Conservation (phyloP, 1,140 invertebrate species). For the Aphaenogaster floridana region DNA sequence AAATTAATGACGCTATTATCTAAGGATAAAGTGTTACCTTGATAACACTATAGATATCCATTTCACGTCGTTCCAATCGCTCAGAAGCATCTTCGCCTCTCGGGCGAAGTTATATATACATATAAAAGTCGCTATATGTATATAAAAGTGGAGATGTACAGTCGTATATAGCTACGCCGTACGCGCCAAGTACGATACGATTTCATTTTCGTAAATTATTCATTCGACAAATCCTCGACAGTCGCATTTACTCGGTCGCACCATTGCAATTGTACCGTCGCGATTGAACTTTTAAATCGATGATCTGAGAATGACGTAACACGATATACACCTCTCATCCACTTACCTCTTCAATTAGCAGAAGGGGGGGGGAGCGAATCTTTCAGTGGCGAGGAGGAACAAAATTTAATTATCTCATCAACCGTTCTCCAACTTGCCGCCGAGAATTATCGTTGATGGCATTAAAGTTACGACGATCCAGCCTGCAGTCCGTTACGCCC, state of each 20-base stretch:
- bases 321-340: slow-evolving; percentile 14
- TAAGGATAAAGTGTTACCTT: slow-evolving; percentile 33
- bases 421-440: slow-evolving; percentile 46
- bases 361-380: background rate
- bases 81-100: background rate
- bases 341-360: slow-evolving; percentile 42
- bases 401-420: slow-evolving; percentile 50
- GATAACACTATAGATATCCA: slow-evolving; percentile 41
- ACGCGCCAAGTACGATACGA: background rate
- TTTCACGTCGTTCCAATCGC: slow-evolving; percentile 38
- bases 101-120: background rate
- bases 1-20: slow-evolving; percentile 64
- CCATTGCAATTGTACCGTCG: background rate
- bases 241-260: background rate
- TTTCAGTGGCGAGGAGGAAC: slow-evolving; percentile 21
- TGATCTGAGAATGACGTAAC: background rate
- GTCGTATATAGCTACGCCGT: background rate
- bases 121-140: background rate
- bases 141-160: background rate
- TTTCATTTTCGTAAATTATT: background rate
- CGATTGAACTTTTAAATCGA: slow-evolving; percentile 23
- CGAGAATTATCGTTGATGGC: slow-evolving; percentile 49
- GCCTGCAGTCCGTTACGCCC: slow-evolving; percentile 39
- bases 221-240: too few relatives aligned
- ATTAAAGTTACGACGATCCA: slow-evolving; percentile 55